Conservation (phyloP, 2,888 invertebrate species). For the Limnephilus lunatus region DNA sequence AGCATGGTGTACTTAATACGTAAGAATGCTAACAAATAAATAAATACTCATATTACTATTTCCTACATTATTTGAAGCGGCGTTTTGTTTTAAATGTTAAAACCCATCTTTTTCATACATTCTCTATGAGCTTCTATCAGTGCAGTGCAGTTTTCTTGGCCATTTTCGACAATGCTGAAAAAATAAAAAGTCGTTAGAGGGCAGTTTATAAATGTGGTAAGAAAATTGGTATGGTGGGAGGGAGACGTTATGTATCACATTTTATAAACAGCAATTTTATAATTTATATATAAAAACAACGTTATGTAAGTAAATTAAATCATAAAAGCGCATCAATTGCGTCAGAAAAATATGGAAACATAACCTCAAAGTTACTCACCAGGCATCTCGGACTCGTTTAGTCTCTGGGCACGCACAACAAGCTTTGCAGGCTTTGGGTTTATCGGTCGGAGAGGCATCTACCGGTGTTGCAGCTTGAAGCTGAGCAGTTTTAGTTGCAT, state of each 20-base stretch:
- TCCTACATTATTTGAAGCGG: background rate
- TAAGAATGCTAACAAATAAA: slow-evolving; percentile 4
- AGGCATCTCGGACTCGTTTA: slow-evolving; percentile 91
- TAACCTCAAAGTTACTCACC: slow-evolving; percentile 78
- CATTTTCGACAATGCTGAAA: slow-evolving; percentile 92
- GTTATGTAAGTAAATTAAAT: background rate
- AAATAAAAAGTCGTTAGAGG: slow-evolving; percentile 56
- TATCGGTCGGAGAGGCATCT: slow-evolving; percentile 73
- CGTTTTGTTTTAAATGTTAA: slow-evolving; percentile 87
- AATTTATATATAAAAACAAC: background rate
- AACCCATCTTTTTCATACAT: slow-evolving; percentile 97
- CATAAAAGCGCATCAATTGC: slow-evolving; percentile 7
- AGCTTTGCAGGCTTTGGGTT: slow-evolving; percentile 89
- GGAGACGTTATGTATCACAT: too few species aligned
- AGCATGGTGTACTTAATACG: background rate
- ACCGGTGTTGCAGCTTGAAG: slow-evolving; percentile 39
- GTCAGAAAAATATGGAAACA: slow-evolving; percentile 51
- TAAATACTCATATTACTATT: background rate
- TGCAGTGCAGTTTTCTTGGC: slow-evolving; percentile 92
- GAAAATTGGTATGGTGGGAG: too few species aligned
- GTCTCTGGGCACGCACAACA: slow-evolving; percentile 99
- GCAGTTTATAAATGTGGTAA: background rate
- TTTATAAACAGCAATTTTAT: background rate
- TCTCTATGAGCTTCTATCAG: slow-evolving; percentile 97
- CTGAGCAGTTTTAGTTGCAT: slow-evolving; percentile 46